Evolutionary conservation across 2,888 invertebrate genomes (phyloP).

Genomic region (Tillus elongatus): DNA sequence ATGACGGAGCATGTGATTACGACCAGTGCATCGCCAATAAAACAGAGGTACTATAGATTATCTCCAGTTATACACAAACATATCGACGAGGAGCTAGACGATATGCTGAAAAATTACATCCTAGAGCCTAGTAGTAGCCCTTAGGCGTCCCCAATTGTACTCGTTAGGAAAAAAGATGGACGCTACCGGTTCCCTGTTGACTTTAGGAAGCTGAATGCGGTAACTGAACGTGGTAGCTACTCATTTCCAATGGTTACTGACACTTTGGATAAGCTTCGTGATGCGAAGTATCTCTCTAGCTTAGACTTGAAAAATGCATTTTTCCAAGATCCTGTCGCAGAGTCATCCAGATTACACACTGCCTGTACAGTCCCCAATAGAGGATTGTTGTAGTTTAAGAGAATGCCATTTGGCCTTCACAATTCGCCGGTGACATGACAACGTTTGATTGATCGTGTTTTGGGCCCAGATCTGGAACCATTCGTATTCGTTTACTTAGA

Average conservation of each 20-base stretch:
- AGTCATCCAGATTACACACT: conserved; percentile 18
- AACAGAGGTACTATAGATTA: conserved; percentile 23
- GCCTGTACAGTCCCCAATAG: conserved; percentile 25
- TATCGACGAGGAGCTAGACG: conserved; percentile 26
- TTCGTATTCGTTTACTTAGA: conserved; percentile 10
- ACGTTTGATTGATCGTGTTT: too few species aligned
- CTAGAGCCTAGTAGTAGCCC: conserved; percentile 24
- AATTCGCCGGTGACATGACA: too few species aligned
- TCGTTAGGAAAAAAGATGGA: conserved; percentile 24
- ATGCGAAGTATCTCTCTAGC: conserved; percentile 24
- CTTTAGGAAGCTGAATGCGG: conserved; percentile 24
- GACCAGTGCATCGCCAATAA: too few species aligned
- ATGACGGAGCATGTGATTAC: too few species aligned
- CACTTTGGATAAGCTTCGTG: conserved; percentile 24
- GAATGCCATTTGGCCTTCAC: too few species aligned
- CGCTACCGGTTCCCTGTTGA: conserved; percentile 25
- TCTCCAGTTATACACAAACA: conserved; percentile 20
- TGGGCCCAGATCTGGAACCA: conserved; percentile 14
- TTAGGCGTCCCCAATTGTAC: conserved; percentile 22
- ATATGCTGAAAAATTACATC: conserved; percentile 26
- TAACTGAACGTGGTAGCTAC: conserved; percentile 26
- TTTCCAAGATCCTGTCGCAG: conserved; percentile 22
- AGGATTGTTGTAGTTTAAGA: conserved; percentile 14
- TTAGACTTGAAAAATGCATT: too few species aligned
- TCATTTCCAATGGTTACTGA: conserved; percentile 22